Conservation (phyloP, 37 sponge, comb jelly and placozoan species). For the Beroe forskalii region DNA sequence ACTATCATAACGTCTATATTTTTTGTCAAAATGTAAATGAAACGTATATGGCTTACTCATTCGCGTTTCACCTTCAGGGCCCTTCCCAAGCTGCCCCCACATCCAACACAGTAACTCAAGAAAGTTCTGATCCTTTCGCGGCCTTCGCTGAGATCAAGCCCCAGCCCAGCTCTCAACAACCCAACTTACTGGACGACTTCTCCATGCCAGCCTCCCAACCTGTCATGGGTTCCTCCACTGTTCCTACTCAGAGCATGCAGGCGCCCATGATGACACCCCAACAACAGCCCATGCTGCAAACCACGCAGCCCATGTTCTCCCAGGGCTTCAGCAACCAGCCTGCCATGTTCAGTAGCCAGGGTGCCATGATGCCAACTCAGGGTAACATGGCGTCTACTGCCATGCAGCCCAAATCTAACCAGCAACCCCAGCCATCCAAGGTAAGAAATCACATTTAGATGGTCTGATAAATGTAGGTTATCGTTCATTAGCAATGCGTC, state of each 20-base stretch:
- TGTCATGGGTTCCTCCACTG: background rate
- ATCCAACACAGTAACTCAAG: background rate
- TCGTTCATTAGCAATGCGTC: background rate
- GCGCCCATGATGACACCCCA: background rate
- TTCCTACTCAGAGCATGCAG: background rate
- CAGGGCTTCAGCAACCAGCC: background rate
- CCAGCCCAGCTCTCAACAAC: background rate
- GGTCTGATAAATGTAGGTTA: background rate
- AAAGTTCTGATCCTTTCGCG: conserved; percentile 29
- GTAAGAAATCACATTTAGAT: background rate
- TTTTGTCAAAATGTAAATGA: too few species aligned
- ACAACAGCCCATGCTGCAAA: background rate
- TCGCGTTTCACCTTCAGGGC: background rate
- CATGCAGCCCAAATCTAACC: background rate
- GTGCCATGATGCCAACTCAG: conserved; percentile 9
- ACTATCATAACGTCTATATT: too few species aligned
- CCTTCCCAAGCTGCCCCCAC: background rate
- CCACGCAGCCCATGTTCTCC: background rate
- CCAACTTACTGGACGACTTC: conserved; percentile 62
- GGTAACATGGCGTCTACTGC: background rate
- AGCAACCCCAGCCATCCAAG: background rate
- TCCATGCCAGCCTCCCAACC: background rate
- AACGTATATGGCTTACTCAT: too few species aligned
- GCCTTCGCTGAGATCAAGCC: background rate
- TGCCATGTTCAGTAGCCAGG: background rate